phyloP scores from a whole-genome alignment of 2,797 vertebrate species.

The Halcyon leucocephala region DNA sequence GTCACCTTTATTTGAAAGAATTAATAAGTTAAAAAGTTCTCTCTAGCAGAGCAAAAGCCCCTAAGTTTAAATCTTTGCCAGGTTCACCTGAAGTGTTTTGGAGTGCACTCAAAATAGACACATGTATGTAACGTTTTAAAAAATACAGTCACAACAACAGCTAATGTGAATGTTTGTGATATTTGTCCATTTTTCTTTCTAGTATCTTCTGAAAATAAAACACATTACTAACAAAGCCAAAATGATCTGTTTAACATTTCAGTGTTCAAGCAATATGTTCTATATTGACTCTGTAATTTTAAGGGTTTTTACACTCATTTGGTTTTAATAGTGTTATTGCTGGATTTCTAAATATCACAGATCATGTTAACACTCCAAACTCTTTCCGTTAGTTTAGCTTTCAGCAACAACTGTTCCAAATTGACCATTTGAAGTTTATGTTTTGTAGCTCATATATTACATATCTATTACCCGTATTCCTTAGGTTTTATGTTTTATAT shows the following conservation, averaged over 20 bases:
- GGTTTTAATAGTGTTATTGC: slow-evolving; percentile 38
- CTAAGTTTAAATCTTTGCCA: not conserved
- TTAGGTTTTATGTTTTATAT: not conserved
- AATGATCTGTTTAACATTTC: not conserved
- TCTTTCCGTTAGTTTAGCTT: slow-evolving; percentile 39
- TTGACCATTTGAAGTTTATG: slow-evolving; percentile 7
- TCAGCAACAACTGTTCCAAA: slow-evolving; percentile 37
- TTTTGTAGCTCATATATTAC: not conserved
- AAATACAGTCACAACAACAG: not conserved
- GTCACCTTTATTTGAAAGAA: not conserved
- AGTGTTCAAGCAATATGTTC: not conserved
- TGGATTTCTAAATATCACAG: slow-evolving; percentile 45
- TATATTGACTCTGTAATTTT: not conserved
- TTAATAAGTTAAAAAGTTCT: not conserved
- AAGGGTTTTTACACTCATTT: not conserved
- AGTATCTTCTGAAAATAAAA: not conserved
- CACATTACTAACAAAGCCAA: not conserved
- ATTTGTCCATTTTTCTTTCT: not conserved
- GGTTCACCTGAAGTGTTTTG: not conserved
- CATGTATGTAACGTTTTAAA: not conserved
- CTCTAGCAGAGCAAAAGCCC: not conserved
- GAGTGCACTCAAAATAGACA: not conserved
- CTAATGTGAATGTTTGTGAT: not conserved
- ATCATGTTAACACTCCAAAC: not conserved
- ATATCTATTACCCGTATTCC: not conserved